Base-by-base conservation (phyloP, 2,888 invertebrate species). In the Limnephilus auricula region DNA sequence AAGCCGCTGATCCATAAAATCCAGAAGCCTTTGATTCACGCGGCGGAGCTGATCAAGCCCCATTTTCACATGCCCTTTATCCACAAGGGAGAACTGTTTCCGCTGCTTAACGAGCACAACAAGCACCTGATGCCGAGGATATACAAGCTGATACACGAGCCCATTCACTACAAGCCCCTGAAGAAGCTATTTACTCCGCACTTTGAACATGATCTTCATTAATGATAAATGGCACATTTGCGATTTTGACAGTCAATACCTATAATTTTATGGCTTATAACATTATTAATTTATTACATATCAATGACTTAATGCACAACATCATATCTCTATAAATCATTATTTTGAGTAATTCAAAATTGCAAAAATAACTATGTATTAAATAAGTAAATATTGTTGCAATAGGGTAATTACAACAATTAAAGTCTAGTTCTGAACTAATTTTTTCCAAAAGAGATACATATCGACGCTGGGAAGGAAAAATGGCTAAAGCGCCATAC, bases 91-190 rank as follows among this genome's bases (percentile, higher is more conserved):
- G 50, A 50, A 12, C 65, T 65, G 25, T 65, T 65, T 25, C 84
- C 84, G 5, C 40, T 34, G 32, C 40, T 85, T 25, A 65, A 85
- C 5, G 40, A 85, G 2, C 84, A 84, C n/a, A 65, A 65, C n/a
- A 84, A 84, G 34, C 84, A 32, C 9, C 65, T 87, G 10, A 87
- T 87, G 87, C 87, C 87, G 34, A 45, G 34, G 31, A 30, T 87
- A 6, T 34, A 87, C 34, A 87, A 87, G 65, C 50, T 87, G 50
- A 50, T 87, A 10, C 87, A 87, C 32, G 65, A 45, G 50, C 87
- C 87, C 30, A 87, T 87, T 25, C 31, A 50, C 13, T 37, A 84
- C 84, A 84, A 84, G n/a, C 87, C 87, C 25, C 65, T 87, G 78
- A 87, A 30, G 65, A 65, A 40, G 13, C 50, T 50, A 25, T 87